A percentile compares a stretch with the other conserved stretches of the same genome.
These are phyloP conservation scores for Brachypteracias leptosomus DNA, from an alignment of 2,113 vertebrate species.

Conservation along the genomic window DNA sequence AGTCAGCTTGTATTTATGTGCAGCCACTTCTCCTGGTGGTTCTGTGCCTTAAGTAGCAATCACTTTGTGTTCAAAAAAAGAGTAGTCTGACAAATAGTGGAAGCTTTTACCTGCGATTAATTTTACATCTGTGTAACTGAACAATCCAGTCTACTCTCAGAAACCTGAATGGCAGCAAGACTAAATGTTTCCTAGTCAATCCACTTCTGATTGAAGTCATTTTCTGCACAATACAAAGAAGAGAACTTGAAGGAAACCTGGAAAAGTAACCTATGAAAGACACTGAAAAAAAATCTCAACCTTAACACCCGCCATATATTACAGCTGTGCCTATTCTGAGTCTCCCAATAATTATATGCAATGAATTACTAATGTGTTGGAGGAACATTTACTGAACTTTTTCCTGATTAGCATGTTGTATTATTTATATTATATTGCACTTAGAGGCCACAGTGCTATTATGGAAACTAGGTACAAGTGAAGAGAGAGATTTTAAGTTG, in stretches of 20 bases:
- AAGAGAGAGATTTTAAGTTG: neutral
- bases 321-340: neutral
- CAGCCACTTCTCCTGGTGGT: neutral
- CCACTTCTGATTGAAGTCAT: neutral
- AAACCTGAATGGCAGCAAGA: neutral
- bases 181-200: neutral
- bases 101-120: neutral
- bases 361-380: neutral
- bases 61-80: neutral
- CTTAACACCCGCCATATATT: neutral
- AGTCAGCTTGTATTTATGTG: neutral
- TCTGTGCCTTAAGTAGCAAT: neutral
- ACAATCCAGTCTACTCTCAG: neutral
- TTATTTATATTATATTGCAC: neutral
- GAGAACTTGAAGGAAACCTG: neutral
- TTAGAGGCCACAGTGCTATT: neutral
- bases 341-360: neutral
- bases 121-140: neutral
- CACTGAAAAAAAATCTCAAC: neutral
- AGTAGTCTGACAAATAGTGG: neutral
- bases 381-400: neutral
- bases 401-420: neutral
- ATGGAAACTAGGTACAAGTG: neutral
- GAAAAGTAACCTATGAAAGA: neutral
- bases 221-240: neutral